phyloP scores from a whole-genome alignment of 2,888 invertebrate genomes.

The Trichopria drosophilae region DNA sequence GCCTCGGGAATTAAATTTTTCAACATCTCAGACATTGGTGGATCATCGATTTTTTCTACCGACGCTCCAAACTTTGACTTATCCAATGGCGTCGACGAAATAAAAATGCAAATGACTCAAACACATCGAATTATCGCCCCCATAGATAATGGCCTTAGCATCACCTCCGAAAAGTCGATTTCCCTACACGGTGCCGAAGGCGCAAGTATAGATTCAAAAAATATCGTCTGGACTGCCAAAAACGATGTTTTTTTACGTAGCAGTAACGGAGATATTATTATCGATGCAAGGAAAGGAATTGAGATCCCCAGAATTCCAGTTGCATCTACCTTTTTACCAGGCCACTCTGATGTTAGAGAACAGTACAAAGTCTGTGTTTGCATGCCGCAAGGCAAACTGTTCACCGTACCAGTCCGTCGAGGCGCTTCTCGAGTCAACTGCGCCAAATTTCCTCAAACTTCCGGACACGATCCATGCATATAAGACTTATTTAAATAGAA shows the following conservation, averaged over 20 bases:
- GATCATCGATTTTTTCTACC: constrained; percentile 72
- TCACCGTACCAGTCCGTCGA: constrained; percentile 72
- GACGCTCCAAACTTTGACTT: constrained; percentile 72
- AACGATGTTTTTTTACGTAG: constrained; percentile 78
- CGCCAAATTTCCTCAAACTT: constrained; percentile 65
- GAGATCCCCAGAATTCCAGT: constrained; percentile 74
- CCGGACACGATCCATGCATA: constrained; percentile 68
- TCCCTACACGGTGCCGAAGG: constrained; percentile 81
- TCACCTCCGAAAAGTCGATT: constrained; percentile 72
- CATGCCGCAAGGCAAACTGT: constrained; percentile 85
- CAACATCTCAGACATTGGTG: constrained; percentile 68
- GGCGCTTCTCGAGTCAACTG: constrained; percentile 64
- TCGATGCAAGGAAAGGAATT: constrained; percentile 73
- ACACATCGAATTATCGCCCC: constrained; percentile 76
- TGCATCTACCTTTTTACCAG: constrained; percentile 59
- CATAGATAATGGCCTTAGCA: constrained; percentile 66
- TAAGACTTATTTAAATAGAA: neutral
- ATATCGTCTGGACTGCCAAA: constrained; percentile 75
- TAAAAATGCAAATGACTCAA: constrained; percentile 69
- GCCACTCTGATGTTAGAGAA: constrained; percentile 53
- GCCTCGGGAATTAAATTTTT: constrained; percentile 72
- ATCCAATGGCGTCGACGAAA: constrained; percentile 67
- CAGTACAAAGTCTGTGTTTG: constrained; percentile 89
- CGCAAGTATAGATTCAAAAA: constrained; percentile 71
- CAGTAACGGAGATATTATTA: constrained; percentile 72